Evolutionary conservation across 2,113 vertebrate species (phyloP).

Genomic region (Excalfactoria chinensis): DNA sequence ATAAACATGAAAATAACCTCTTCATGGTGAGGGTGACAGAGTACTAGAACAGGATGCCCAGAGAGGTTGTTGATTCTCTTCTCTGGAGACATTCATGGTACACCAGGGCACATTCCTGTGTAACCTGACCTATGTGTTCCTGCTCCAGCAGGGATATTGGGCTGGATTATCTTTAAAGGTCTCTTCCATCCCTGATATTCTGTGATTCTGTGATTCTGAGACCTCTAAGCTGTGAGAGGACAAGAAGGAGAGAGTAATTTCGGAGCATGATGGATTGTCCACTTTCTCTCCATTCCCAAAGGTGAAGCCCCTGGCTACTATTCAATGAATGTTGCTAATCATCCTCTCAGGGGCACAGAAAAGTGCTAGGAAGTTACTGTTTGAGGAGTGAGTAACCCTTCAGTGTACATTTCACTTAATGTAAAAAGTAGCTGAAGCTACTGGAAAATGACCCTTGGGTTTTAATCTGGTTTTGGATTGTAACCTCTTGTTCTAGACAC

Average conservation of each 20-base stretch:
- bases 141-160: too few species aligned
- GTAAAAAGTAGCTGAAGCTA: not conserved
- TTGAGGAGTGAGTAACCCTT: not conserved
- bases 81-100: too few species aligned
- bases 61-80: too few species aligned
- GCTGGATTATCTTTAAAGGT: too few species aligned
- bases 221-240: not conserved
- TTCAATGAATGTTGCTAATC: not conserved
- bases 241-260: not conserved
- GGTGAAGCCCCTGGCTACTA: not conserved
- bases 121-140: too few species aligned
- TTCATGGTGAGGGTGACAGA: too few species aligned
- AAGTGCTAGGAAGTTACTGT: not conserved
- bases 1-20: too few species aligned
- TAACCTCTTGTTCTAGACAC: not conserved
- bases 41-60: too few species aligned
- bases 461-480: not conserved
- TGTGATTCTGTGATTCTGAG: too few species aligned
- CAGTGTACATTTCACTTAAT: not conserved
- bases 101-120: too few species aligned
- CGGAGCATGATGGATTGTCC: rapidly evolving
- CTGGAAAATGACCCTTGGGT: not conserved
- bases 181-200: too few species aligned
- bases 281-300: not conserved
- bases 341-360: not conserved